Conservation (phyloP, 2,888 invertebrate species). For the Antheraea assamensis region DNA sequence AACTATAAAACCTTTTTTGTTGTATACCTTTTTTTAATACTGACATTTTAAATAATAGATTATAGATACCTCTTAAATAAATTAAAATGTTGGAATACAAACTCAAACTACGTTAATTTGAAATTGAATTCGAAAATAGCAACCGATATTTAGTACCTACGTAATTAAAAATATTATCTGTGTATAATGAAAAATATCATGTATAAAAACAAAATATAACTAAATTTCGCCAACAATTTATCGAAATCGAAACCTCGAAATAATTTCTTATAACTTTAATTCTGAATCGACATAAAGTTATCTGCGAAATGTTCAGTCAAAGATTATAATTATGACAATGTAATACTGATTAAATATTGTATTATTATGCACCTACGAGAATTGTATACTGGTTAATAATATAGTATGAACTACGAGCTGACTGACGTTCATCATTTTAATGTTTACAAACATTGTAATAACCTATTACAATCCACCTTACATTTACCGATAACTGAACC, state of each 20-base stretch:
- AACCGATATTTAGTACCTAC: neutral
- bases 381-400: neutral
- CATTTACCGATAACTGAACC: conserved; percentile 15
- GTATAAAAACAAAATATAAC: neutral
- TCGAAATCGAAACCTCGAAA: neutral
- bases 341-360: neutral
- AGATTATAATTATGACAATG: neutral
- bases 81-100: too few species aligned
- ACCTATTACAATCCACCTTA: neutral
- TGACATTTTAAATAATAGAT: neutral
- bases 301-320: neutral
- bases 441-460: neutral
- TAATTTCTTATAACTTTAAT: neutral
- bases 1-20: neutral
- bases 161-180: too few species aligned
- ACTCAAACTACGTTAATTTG: neutral
- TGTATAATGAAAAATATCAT: too few species aligned
- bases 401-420: neutral
- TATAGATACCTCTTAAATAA: neutral
- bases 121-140: neutral
- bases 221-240: neutral
- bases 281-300: neutral
- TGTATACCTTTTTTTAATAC: neutral
- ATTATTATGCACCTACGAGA: neutral
- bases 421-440: neutral